Base-by-base conservation (phyloP, 2,113 vertebrate genomes). In the Oreocharis arfaki region DNA sequence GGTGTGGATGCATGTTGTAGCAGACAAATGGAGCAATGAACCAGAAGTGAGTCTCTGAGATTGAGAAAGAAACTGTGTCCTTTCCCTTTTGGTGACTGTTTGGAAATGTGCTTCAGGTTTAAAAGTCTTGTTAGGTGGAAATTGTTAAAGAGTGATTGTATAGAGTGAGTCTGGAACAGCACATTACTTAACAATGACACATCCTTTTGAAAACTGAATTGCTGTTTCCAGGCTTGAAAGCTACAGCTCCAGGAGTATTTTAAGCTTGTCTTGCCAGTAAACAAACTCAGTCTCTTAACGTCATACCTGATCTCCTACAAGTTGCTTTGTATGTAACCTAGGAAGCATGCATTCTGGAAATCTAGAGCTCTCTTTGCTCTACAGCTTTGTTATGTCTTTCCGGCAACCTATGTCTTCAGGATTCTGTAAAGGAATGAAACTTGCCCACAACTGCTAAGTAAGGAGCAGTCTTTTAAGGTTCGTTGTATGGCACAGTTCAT, bases 201-300 rank as follows among this genome's bases (percentile, higher is more conserved):
- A 1, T 41, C 46, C 23, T 73, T 86, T 74, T 70, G 55, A 20
- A 67, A 84, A 47, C 7, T 13, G 21, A 42, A 18, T 47, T 84
- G 22, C 10, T 46, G 0, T 80, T 89, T 80, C 24, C 24, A 68
- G 20, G 21, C 27, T 78, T 70, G 41, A 8, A 74, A 74, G 33
- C 52, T 75, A 6, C 33, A 23, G 32, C 16, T 56, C 7, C 52
- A 21, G 37, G 30, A 28, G 22, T 33, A 5, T 10, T 12, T 84
- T 70, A 32, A 23, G 5, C 22, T 64, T 84, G 6, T 41, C 32
- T 63, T 86, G n/a, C 37, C 26, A 8, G 8, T 35, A 7, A 88
- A 39, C 12, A 46, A 15, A 7, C 4, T 18, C 13, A 5, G 5
- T 4, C 18, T 76, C 6, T 41, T 30, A 53, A 42, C 1, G 1